A percentile compares a stretch with the other conserved stretches of the same genome.
Conservation (phyloP, 1,140 invertebrate genomes). For the Drosophila tani region DNA sequence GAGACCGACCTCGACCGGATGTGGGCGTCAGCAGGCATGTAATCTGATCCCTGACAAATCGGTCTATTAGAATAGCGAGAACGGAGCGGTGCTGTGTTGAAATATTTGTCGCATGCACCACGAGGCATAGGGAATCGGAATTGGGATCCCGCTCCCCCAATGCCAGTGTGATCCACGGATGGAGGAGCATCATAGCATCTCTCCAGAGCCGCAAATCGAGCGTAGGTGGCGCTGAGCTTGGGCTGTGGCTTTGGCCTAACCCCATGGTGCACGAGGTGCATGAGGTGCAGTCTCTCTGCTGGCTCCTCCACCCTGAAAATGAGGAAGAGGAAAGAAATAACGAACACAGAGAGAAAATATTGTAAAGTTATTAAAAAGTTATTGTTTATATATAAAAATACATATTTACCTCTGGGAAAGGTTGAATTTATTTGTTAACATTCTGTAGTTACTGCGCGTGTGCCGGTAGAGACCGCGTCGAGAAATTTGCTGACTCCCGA, state of each 20-base stretch:
- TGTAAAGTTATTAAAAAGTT: no score
- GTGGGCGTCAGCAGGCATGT: slow-evolving; percentile 84
- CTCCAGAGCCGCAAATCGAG: slow-evolving; percentile 31
- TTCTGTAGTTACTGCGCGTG: no score
- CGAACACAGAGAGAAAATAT: slow-evolving; percentile 7
- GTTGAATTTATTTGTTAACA: no score
- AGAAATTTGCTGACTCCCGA: no score
- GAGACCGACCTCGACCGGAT: slow-evolving; percentile 62
- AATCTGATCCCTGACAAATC: slow-evolving; percentile 85
- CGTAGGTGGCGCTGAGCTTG: slow-evolving; percentile 83
- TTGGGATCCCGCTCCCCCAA: slow-evolving; percentile 7
- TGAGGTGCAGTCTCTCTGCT: slow-evolving; percentile 30
- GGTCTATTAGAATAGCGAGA: slow-evolving; percentile 82
- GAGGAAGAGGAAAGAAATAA: slow-evolving; percentile 4
- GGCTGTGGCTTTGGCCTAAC: slow-evolving; percentile 42
- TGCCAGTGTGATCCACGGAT: slow-evolving; percentile 21
- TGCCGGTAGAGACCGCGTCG: no score
- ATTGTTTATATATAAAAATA: no score
- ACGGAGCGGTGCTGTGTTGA: slow-evolving; percentile 74
- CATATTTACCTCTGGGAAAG: no score
- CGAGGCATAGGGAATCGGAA: slow-evolving; percentile 1
- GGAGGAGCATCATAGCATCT: slow-evolving; percentile 12
- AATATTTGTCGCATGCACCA: slow-evolving; percentile 82
- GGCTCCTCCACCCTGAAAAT: slow-evolving; percentile 20
- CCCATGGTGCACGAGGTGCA: slow-evolving; percentile 51